These are phyloP conservation scores for Cromileptes altivelis DNA, from an alignment of 2,113 vertebrate genomes.

Conservation along the genomic window DNA sequence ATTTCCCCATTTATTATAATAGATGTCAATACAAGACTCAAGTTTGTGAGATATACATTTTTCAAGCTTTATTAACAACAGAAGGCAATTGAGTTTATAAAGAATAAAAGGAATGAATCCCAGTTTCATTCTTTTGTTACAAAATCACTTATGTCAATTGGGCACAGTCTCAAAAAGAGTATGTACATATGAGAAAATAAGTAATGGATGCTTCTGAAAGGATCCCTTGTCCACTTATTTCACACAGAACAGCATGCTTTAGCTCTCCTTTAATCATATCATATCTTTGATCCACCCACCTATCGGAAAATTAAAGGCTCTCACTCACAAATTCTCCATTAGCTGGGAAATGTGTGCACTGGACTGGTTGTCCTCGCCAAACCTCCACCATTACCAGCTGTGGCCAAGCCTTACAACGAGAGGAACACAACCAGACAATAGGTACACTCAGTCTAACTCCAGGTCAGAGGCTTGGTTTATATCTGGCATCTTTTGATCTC, in stretches of 20 bases:
- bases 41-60: neutral
- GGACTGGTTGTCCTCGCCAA: conserved; percentile 37
- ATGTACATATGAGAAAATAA: conserved; percentile 52
- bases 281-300: conserved; percentile 84
- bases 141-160: conserved; percentile 18
- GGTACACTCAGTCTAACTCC: conserved; percentile 58
- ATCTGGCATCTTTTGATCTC: conserved; percentile 63
- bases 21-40: neutral
- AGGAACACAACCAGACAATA: conserved; percentile 46
- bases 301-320: conserved; percentile 78
- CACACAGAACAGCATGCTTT: conserved; percentile 33
- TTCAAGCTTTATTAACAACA: conserved; percentile 1
- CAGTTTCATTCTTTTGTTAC: neutral
- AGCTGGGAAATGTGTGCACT: conserved; percentile 71
- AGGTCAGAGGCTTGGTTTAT: conserved; percentile 40
- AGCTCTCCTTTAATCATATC: conserved; percentile 81
- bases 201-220: conserved; percentile 54
- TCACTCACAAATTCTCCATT: conserved; percentile 74
- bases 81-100: neutral
- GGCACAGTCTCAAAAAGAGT: conserved; percentile 5
- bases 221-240: conserved; percentile 59
- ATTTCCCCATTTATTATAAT: neutral
- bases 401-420: conserved; percentile 22
- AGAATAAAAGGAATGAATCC: neutral
- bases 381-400: conserved; percentile 53